These are phyloP conservation scores for Actinopyga echinites DNA, from an alignment of 53 echinoderm and acorn worm genomes.

Conservation along the genomic window DNA sequence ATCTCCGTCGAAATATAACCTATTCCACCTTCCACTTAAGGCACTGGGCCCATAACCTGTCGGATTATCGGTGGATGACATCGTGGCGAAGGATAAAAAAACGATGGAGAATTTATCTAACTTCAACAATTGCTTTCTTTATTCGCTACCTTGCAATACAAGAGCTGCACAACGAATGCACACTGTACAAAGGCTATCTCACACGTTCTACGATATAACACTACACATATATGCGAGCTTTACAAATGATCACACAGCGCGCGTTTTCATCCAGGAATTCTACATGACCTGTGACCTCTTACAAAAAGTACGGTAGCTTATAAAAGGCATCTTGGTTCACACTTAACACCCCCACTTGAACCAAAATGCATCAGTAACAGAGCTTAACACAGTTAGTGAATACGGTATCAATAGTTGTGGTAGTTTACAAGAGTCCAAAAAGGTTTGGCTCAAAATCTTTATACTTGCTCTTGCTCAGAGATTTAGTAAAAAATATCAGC, in stretches of 20 bases:
- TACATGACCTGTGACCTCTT: not conserved
- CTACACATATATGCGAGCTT: no score
- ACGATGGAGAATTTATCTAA: no score
- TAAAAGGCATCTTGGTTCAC: not conserved
- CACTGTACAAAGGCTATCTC: no score
- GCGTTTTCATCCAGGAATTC: no score
- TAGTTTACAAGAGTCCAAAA: slow-evolving; percentile 23
- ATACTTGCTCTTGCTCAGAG: slow-evolving; percentile 24
- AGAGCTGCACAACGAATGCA: no score
- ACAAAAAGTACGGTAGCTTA: slow-evolving; percentile 6
- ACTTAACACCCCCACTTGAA: slow-evolving; percentile 39
- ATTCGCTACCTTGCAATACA: no score
- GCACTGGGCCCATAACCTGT: slow-evolving; percentile 66
- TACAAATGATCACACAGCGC: no score
- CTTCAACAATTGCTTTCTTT: no score
- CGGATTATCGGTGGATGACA: no score
- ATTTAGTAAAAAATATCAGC: slow-evolving; percentile 18
- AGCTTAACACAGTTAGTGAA: slow-evolving; percentile 22
- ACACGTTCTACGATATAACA: no score
- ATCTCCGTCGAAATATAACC: slow-evolving; percentile 49
- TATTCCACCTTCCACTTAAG: slow-evolving; percentile 3
- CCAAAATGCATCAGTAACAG: slow-evolving; percentile 21
- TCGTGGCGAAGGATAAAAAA: no score
- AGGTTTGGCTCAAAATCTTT: slow-evolving; percentile 3
- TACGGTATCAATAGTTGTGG: not conserved